Evolutionary conservation across 2,888 invertebrate genomes (phyloP).

Genomic region (Phaonia tiefii): DNA sequence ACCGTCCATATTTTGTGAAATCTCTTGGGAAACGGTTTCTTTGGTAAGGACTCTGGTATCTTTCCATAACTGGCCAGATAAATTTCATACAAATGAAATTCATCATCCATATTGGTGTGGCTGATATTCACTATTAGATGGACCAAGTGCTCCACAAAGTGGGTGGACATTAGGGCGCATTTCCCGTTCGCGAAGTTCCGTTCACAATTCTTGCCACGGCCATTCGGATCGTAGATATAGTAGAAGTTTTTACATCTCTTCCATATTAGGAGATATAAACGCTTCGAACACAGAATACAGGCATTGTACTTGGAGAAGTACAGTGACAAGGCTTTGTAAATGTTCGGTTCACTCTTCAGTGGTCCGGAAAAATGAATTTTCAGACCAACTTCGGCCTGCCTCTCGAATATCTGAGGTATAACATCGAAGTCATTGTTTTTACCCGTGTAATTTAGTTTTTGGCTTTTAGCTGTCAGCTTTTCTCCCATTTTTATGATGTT

Average conservation of each 20-base stretch:
- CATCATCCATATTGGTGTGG: conserved; percentile 68
- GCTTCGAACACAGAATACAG: conserved; percentile 73
- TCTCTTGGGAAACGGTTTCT: conserved; percentile 48
- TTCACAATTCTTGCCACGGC: conserved; percentile 73
- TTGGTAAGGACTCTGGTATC: conserved; percentile 67
- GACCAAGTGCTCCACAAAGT: conserved; percentile 75
- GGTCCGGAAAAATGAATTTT: conserved; percentile 74
- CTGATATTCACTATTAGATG: conserved; percentile 76
- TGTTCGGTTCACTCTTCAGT: conserved; percentile 74
- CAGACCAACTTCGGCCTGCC: conserved; percentile 71
- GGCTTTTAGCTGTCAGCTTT: conserved; percentile 71
- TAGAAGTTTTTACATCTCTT: conserved; percentile 82
- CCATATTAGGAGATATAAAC: conserved; percentile 78
- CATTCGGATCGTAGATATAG: conserved; percentile 85
- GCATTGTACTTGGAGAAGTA: conserved; percentile 75
- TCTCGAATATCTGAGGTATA: conserved; percentile 74
- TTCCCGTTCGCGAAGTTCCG: conserved; percentile 80
- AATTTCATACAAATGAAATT: conserved; percentile 76
- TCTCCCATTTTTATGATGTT: conserved; percentile 72
- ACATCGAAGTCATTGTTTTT: conserved; percentile 74
- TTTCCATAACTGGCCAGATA: conserved; percentile 74
- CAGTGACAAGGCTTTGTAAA: conserved; percentile 74
- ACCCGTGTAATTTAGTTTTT: conserved; percentile 70
- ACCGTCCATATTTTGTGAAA: conserved; percentile 74
- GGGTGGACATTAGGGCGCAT: conserved; percentile 81